Conservation (phyloP, 2,888 invertebrate genomes). For the Tenthredo notha region DNA sequence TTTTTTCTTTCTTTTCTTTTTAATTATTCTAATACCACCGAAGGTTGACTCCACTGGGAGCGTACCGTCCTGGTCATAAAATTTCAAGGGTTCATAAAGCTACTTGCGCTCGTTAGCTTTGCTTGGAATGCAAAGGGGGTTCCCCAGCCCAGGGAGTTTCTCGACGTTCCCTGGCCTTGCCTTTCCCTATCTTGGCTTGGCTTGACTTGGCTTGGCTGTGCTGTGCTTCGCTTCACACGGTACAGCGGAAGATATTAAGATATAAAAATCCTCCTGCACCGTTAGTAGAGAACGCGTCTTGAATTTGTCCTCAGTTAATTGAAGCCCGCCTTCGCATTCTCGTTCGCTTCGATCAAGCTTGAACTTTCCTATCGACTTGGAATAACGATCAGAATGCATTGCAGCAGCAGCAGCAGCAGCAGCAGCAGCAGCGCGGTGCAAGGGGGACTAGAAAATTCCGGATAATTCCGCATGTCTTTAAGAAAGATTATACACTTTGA, state of each 20-base stretch:
- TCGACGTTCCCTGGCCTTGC: background rate
- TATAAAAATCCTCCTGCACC: constrained; percentile 39
- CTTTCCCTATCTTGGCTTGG: background rate
- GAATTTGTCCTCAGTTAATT: constrained; percentile 33
- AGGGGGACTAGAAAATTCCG: background rate
- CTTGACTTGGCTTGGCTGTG: background rate
- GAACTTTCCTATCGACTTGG: constrained; percentile 1
- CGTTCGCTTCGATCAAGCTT: constrained; percentile 17
- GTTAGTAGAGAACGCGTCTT: constrained; percentile 34
- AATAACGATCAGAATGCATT: constrained; percentile 24
- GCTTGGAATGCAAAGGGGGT: constrained; percentile 55
- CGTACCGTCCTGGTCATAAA: constrained; percentile 56
- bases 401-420: background rate
- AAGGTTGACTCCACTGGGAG: constrained; percentile 39
- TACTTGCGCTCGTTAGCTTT: constrained; percentile 62
- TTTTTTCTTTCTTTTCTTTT: background rate
- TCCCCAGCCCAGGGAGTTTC: constrained; percentile 40
- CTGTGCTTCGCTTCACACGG: constrained; percentile 30
- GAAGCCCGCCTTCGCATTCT: constrained; percentile 9
- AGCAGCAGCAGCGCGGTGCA: background rate
- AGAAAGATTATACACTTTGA: background rate
- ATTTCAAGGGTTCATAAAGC: constrained; percentile 61
- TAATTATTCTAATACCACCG: constrained; percentile 50
- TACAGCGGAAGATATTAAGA: constrained; percentile 43
- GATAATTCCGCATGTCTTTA: background rate